phyloP scores from a whole-genome alignment of 2,888 invertebrate species.

The Xanthorhoe designata region DNA sequence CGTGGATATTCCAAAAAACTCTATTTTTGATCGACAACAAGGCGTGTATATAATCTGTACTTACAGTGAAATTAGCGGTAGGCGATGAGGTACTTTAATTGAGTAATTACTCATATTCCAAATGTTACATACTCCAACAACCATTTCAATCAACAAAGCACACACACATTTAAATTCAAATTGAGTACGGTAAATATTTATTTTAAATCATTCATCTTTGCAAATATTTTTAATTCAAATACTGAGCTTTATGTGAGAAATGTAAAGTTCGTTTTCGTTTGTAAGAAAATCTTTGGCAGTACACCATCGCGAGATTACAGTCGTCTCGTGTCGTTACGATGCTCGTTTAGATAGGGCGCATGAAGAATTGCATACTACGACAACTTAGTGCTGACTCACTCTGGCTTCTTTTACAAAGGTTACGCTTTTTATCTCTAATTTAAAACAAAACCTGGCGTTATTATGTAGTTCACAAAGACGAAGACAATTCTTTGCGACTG shows the following conservation, averaged over 20 bases:
- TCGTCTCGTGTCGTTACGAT: slow-evolving; percentile 76
- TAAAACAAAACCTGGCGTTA: not conserved
- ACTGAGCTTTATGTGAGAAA: slow-evolving; percentile 38
- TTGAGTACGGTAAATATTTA: slow-evolving; percentile 44
- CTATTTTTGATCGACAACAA: not conserved
- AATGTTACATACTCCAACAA: slow-evolving; percentile 14
- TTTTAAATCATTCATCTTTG: slow-evolving; percentile 60
- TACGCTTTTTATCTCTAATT: slow-evolving; percentile 7
- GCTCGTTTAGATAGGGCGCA: slow-evolving; percentile 81
- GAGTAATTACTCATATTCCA: slow-evolving; percentile 1
- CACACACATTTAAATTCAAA: slow-evolving; percentile 40
- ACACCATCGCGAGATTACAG: slow-evolving; percentile 78
- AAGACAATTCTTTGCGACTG: not conserved
- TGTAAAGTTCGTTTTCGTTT: slow-evolving; percentile 57
- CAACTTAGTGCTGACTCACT: slow-evolving; percentile 55
- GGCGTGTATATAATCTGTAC: not conserved
- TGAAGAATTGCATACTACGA: slow-evolving; percentile 81
- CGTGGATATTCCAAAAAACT: no score
- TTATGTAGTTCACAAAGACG: not conserved
- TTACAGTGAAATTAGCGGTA: not conserved
- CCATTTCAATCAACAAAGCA: slow-evolving; percentile 21
- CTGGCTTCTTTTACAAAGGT: slow-evolving; percentile 24
- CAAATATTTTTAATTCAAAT: slow-evolving; percentile 35
- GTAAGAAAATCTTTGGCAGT: slow-evolving; percentile 46
- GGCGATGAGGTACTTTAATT: slow-evolving; percentile 2